Evolutionary conservation across 2,113 vertebrate genomes (phyloP).

Genomic region (Microcebus ravelobensis): DNA sequence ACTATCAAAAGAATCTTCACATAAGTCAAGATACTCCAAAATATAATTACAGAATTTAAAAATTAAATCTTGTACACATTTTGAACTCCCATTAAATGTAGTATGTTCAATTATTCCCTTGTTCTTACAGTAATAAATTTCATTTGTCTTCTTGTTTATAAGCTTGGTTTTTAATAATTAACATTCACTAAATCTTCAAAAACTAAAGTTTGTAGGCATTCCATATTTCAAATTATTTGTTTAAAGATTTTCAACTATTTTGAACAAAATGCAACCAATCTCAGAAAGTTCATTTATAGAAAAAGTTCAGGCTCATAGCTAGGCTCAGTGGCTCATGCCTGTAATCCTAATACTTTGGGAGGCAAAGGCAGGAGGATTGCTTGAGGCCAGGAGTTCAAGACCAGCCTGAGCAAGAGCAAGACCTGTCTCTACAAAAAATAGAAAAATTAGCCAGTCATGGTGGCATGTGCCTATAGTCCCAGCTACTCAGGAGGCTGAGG

Average conservation of each 20-base stretch:
- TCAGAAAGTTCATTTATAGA: not conserved
- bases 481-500: too few species aligned
- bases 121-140: not conserved
- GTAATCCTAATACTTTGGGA: too few species aligned
- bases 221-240: not conserved
- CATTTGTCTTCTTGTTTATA: not conserved
- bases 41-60: conserved; percentile 19
- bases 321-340: too few species aligned
- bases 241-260: conserved; percentile 22
- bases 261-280: not conserved
- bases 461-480: too few species aligned
- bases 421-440: too few species aligned
- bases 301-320: not conserved
- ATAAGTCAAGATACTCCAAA: not conserved
- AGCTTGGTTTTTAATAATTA: conserved; percentile 4
- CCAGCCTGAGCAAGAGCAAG: too few species aligned
- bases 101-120: not conserved
- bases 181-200: conserved; percentile 9
- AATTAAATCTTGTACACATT: not conserved
- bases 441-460: too few species aligned
- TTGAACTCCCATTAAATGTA: not conserved
- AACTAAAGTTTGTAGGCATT: not conserved
- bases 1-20: not conserved
- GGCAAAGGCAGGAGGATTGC: too few species aligned
- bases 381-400: too few species aligned